phyloP scores from a whole-genome alignment of 2,113 vertebrate genomes.

The Cariama cristata region DNA sequence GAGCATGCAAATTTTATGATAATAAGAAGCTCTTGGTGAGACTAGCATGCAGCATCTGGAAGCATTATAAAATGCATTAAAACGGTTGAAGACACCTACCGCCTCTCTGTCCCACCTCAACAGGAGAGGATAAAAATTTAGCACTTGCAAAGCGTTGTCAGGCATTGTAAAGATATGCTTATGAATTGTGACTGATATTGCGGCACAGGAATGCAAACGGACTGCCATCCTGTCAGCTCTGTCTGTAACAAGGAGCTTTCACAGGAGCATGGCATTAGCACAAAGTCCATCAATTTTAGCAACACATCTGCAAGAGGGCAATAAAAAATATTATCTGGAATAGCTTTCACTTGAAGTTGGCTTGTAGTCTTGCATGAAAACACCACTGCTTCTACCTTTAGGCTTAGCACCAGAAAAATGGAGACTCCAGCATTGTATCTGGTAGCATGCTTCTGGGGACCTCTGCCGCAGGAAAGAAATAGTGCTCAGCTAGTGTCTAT shows the following conservation, averaged over 20 bases:
- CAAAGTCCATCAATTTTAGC: neutral
- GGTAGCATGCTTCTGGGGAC: neutral
- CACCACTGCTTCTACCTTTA: neutral
- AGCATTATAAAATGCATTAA: conserved; percentile 13
- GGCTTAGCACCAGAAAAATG: neutral
- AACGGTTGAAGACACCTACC: neutral
- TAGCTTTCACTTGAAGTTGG: neutral
- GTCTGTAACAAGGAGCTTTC: neutral
- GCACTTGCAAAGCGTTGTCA: neutral
- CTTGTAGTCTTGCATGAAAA: neutral
- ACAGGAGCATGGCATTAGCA: neutral
- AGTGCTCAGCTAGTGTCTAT: neutral
- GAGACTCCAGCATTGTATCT: neutral
- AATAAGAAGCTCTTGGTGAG: conserved; percentile 43
- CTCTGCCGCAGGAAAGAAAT: neutral
- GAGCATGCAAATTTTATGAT: conserved; percentile 59
- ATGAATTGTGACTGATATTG: neutral
- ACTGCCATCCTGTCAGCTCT: neutral
- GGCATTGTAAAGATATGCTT: neutral
- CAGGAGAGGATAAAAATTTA: neutral
- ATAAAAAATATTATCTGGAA: neutral
- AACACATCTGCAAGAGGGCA: neutral
- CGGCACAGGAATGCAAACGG: neutral
- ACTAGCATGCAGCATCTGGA: conserved; percentile 37
- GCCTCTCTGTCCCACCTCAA: neutral